A percentile compares a stretch with the other conserved stretches of the same genome.
These are phyloP conservation scores for Lycocerus yunnanus DNA, from an alignment of 2,888 invertebrate genomes.

Conservation along the genomic window DNA sequence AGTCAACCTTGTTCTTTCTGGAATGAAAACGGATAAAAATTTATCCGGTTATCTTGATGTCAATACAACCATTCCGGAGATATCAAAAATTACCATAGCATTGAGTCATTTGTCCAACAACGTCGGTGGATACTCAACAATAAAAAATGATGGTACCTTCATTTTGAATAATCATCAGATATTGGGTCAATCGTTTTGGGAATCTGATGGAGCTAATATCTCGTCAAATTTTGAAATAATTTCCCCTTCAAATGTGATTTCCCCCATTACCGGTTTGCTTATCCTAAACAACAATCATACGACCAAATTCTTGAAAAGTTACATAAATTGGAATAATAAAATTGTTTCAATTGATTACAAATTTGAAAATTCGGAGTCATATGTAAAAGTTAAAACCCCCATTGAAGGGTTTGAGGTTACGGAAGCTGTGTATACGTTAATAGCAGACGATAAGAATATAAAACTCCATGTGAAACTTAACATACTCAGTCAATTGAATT, in stretches of 20 bases:
- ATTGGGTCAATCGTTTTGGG: slow-evolving; percentile 28
- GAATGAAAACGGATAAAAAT: slow-evolving; percentile 28
- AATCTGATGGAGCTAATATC: slow-evolving; percentile 24
- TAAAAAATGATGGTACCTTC: slow-evolving; percentile 28
- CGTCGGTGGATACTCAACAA: slow-evolving; percentile 8
- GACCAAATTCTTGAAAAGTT: slow-evolving; percentile 21
- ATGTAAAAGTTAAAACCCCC: slow-evolving; percentile 34
- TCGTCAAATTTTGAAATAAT: slow-evolving; percentile 31
- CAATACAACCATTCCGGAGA: slow-evolving; percentile 37
- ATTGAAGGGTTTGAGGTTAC: slow-evolving; percentile 36
- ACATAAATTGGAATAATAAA: slow-evolving; percentile 32
- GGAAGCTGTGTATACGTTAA: slow-evolving; percentile 33
- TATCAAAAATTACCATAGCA: slow-evolving; percentile 30
- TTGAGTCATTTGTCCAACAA: slow-evolving; percentile 25
- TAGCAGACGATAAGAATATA: slow-evolving; percentile 26
- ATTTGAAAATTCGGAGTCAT: slow-evolving; percentile 32
- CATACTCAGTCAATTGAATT: slow-evolving; percentile 35
- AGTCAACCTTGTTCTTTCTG: slow-evolving; percentile 33
- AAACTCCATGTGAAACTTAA: slow-evolving; percentile 31
- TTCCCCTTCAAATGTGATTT: slow-evolving; percentile 31
- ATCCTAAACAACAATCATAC: slow-evolving; percentile 28
- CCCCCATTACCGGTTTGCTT: slow-evolving; percentile 30
- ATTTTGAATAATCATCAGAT: slow-evolving; percentile 37
- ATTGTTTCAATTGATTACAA: slow-evolving; percentile 27
- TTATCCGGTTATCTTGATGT: slow-evolving; percentile 33